Conservation (phyloP, 2,888 invertebrate species). For the Auanema freiburgensis region DNA sequence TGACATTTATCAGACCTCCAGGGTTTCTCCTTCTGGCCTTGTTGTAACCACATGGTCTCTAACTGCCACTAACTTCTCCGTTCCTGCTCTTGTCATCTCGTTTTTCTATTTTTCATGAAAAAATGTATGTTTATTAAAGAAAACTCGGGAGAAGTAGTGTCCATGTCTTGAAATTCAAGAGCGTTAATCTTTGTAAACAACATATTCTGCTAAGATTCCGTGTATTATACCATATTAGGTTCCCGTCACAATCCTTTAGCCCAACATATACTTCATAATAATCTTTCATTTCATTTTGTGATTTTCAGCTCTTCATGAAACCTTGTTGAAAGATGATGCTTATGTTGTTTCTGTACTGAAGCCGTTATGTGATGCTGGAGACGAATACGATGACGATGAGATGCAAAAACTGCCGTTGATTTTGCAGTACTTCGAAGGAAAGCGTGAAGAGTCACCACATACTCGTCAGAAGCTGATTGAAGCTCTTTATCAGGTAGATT, state of each 20-base stretch:
- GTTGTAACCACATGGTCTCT: too few species aligned
- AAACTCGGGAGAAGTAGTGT: too few species aligned
- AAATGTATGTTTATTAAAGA: too few species aligned
- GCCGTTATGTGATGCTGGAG: conserved; percentile 48
- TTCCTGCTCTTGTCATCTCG: too few species aligned
- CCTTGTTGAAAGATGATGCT: conserved; percentile 47
- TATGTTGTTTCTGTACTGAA: conserved; percentile 47
- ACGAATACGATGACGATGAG: conserved; percentile 46
- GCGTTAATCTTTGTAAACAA: too few species aligned
- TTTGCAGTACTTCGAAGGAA: conserved; percentile 54
- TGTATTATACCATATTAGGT: not conserved
- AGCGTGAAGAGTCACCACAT: conserved; percentile 30
- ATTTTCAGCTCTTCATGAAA: conserved; percentile 46
- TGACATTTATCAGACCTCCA: too few species aligned
- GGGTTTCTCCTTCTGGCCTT: too few species aligned
- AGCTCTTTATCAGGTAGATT: conserved; percentile 52
- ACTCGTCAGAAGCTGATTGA: conserved; percentile 50
- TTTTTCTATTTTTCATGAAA: too few species aligned
- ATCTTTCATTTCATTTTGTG: not conserved
- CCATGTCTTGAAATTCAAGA: too few species aligned
- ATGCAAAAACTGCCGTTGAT: conserved; percentile 47
- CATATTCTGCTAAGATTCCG: too few species aligned
- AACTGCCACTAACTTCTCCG: too few species aligned
- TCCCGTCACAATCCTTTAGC: not conserved
- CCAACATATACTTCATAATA: not conserved